Evolutionary conservation across 2,113 vertebrate genomes (phyloP).

Genomic region (Balaenoptera acutorostrata): DNA sequence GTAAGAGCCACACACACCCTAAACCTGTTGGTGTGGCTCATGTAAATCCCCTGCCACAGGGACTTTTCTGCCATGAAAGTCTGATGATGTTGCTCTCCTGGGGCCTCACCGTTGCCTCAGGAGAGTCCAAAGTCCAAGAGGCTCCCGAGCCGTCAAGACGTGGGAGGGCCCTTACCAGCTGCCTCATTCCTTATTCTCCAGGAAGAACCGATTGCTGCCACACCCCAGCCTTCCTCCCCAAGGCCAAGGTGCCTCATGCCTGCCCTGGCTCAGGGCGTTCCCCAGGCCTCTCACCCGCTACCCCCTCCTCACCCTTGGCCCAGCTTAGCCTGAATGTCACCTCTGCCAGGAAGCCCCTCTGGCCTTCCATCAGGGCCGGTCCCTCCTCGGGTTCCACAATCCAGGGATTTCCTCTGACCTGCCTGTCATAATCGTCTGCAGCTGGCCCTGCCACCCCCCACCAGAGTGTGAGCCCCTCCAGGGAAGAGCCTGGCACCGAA

Average conservation of each 20-base stretch:
- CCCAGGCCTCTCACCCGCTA: not conserved
- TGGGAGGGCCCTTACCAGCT: not conserved
- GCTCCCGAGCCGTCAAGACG: not conserved
- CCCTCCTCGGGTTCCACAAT: not conserved
- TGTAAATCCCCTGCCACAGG: not conserved
- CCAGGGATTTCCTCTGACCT: not conserved
- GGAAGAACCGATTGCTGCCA: not conserved
- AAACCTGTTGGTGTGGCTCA: not conserved
- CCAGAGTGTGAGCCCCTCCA: not conserved
- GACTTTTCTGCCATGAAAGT: not conserved
- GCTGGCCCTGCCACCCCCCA: not conserved
- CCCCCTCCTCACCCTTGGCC: not conserved
- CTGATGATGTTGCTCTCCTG: not conserved
- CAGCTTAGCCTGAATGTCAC: not conserved
- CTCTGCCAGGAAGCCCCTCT: not conserved
- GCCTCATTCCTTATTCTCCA: not conserved
- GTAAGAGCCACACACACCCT: rapidly evolving
- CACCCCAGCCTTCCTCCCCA: too few relatives aligned
- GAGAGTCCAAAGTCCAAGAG: not conserved
- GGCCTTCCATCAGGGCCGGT: rapidly evolving
- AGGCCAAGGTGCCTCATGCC: not conserved
- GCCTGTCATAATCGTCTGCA: not conserved
- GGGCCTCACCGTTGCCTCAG: not conserved
- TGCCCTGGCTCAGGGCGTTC: not conserved
- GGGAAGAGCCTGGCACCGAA: not conserved